Base-by-base conservation (phyloP, 2,888 invertebrate species). In the Rotaria socialis region DNA sequence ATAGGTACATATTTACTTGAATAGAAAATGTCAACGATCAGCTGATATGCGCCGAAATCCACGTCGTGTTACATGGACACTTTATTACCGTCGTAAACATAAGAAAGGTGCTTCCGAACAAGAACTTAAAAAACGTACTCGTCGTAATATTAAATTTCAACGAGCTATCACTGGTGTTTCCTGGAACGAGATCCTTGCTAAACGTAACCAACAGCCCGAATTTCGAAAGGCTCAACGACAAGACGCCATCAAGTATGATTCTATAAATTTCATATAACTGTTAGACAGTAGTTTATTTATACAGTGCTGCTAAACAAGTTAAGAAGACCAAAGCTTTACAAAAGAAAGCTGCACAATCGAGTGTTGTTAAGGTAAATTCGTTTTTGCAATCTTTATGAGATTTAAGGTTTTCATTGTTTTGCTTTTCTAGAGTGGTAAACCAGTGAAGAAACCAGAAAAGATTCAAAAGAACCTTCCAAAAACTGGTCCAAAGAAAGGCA, bases 51-150 rank as follows among this genome's bases (percentile, higher is more conserved):
- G 96, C 93, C 94, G 97, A 89, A 99, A 99, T 93, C 99, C 99
- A 87, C 95, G 99, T 91, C 97, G 98, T 93, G 96, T 99, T 88
- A 97, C 96, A 91, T 99, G 99, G 99, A 99, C 99, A 85, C 98
- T 99, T 74, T 93, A 99, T 86, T 99, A 99, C 94, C 94, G 99
- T 91, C 95, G 99, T 89, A 99, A 99, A 93, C 97, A 99, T 93
- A 98, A 97, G 93, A 99, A 99, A 92, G 98, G 98, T 88, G 85
- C 85, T 84, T 96, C 96, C 90, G 99, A 99, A 91, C 98, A 99
- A 91, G 94, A 94, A 88, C 93, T 95, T 88, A 97, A 97, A 92
- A 97, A 96, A 92, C 95, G 97, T 90, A 96, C 97, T 56, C 94
- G 97, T 87, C 94, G 96, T 89, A 95, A 96, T 60, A 95, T 96